Evolutionary conservation across 92 coral and sea anemone species (phyloP).

Genomic region (Epizoanthus stellaris): DNA sequence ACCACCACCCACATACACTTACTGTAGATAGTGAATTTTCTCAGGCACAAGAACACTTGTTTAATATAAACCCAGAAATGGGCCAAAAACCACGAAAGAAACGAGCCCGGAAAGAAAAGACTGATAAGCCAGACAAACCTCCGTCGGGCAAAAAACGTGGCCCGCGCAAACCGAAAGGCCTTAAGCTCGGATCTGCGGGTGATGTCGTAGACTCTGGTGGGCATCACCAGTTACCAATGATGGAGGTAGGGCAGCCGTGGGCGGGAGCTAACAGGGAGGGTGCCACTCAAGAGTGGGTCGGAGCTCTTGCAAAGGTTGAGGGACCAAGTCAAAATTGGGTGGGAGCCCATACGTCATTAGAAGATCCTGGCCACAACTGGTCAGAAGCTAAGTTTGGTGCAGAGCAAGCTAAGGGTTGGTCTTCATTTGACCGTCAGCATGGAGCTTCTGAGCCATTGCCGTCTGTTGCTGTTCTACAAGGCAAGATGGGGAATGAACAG

Average conservation of each 20-base stretch:
- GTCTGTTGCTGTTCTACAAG: constrained; percentile 18
- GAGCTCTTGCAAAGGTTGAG: neutral
- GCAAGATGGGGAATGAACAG: constrained; percentile 19
- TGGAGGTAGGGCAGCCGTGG: constrained; percentile 41
- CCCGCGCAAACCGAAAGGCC: constrained; percentile 89
- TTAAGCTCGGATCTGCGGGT: constrained; percentile 99
- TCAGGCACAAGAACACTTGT: constrained; percentile 54
- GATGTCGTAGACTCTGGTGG: constrained; percentile 79
- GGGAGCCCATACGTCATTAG: constrained; percentile 8
- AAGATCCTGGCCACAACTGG: constrained; percentile 29
- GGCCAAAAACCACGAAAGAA: constrained; percentile 84
- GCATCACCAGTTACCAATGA: constrained; percentile 28
- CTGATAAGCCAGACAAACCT: constrained; percentile 79
- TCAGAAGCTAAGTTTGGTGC: constrained; percentile 27
- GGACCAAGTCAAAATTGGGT: constrained; percentile 21
- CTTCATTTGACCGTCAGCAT: constrained; percentile 14
- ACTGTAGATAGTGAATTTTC: constrained; percentile 34
- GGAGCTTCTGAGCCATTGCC: constrained; percentile 23
- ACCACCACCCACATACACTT: constrained; percentile 58
- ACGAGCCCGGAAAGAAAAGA: constrained; percentile 90
- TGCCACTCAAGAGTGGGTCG: constrained; percentile 2
- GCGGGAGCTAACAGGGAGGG: constrained; percentile 27
- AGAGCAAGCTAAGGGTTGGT: constrained; percentile 27
- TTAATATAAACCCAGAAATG: constrained; percentile 59
- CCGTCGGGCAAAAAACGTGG: constrained; percentile 79